These are phyloP conservation scores for Megaustenia siamemsis DNA, from an alignment of 2,888 invertebrate genomes.

Conservation along the genomic window DNA sequence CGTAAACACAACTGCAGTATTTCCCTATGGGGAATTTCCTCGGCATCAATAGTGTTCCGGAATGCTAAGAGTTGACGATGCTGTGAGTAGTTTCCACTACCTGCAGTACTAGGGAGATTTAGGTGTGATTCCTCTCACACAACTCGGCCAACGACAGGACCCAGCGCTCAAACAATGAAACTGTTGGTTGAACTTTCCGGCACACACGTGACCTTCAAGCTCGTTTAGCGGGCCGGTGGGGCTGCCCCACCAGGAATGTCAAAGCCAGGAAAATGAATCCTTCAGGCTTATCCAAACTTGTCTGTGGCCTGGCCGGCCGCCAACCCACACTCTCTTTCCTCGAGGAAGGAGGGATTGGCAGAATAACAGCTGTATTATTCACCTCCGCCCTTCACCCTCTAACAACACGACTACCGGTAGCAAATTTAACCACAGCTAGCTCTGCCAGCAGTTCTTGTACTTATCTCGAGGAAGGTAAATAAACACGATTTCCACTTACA, in stretches of 20 bases:
- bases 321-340: constrained; percentile 56
- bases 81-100: neutral
- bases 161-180: constrained; percentile 54
- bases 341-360: constrained; percentile 41
- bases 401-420: constrained; percentile 16
- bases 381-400: neutral
- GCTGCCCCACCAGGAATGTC: constrained; percentile 62
- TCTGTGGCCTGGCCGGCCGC: constrained; percentile 59
- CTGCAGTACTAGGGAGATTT: neutral
- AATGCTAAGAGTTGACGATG: neutral
- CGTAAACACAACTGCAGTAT: neutral
- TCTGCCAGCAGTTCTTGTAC: constrained; percentile 12
- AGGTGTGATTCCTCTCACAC: constrained; percentile 19
- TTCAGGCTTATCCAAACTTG: constrained; percentile 62
- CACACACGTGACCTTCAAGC: constrained; percentile 60
- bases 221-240: constrained; percentile 61
- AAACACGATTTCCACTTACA: neutral
- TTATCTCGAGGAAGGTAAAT: constrained; percentile 17
- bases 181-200: constrained; percentile 55
- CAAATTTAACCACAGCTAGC: neutral
- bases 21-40: constrained; percentile 1
- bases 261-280: constrained; percentile 63
- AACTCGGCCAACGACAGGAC: neutral
- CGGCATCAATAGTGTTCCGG: neutral
- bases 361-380: constrained; percentile 21